Base-by-base conservation (phyloP, 2,113 vertebrate species). In the Globicephala melas region DNA sequence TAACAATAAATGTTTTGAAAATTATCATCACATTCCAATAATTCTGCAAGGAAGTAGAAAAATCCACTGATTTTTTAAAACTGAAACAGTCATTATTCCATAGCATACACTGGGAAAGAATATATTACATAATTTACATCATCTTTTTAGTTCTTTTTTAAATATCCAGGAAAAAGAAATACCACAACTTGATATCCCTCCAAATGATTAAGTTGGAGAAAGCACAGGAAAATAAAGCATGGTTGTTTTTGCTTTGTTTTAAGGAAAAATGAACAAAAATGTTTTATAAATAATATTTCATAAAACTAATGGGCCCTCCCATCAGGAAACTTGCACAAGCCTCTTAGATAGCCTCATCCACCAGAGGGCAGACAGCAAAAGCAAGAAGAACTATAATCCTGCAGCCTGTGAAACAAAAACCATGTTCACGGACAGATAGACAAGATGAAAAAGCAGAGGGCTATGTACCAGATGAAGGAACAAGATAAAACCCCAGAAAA, bases 11-110 rank as follows among this genome's bases (percentile, higher is more conserved):
- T 36, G 86, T 31, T 82, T 62, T 94, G 2, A 23, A 84, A 92
- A 90, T 76, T 65, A 31, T 71, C 17, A 31, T 44, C 36, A 62
- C n/a, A 83, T 91, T 53, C 25, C 18, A 88, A 15, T 96, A 82
- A 88, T 88, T 92, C 67, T 89, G 44, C 90, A 90, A 94, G 95
- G 23, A 81, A 89, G 26, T 63, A 33, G 26, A 41, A 96, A 81
- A 96, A 70, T 55, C 23, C 33, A 67, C 38, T 81, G 3, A 80
- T 62, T 67, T 63, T 47, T 87, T 36, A 41, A 47, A 84, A 91
- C 31, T 79, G 28, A 91, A 91, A 44, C 91, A 93, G 17, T 85
- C 36, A 68, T 62, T 68, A 90, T 74, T 26, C 41, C 10, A 33
- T 41, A 91, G 15, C 8, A 25, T 28, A 12, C 71, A 21, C 36